Percentiles rank a stretch among this genome's conserved stretches.
Evolutionary conservation across 2,888 invertebrate species (phyloP).

Genomic region (Diarsia mendica): DNA sequence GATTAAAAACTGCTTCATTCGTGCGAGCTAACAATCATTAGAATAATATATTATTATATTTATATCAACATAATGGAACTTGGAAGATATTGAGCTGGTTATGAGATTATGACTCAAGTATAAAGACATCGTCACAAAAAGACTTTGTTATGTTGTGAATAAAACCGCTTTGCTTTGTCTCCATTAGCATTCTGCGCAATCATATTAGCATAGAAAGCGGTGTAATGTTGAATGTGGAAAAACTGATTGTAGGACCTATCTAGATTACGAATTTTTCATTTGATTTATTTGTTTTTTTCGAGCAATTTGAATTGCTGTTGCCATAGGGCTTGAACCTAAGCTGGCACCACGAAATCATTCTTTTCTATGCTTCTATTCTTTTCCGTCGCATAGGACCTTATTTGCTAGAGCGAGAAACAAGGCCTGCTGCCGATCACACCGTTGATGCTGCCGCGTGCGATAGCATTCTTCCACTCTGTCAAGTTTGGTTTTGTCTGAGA

Average conservation of each 20-base stretch:
- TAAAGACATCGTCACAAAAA: constrained; percentile 23
- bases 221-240: constrained; percentile 6
- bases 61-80: constrained; percentile 2
- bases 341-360: not conserved
- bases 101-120: constrained; percentile 24
- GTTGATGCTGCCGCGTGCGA: not conserved
- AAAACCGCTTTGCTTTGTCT: constrained; percentile 32
- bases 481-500: constrained; percentile 5
- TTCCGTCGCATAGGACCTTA: not conserved
- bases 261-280: too few relatives aligned
- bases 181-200: constrained; percentile 1
- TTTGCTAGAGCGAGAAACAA: not conserved
- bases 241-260: constrained; percentile 6
- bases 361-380: not conserved
- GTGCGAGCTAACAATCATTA: not conserved
- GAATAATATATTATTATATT: constrained; percentile 9
- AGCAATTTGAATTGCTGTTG: not conserved
- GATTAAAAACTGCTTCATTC: constrained; percentile 7
- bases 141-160: constrained; percentile 37
- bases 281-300: constrained; percentile 11
- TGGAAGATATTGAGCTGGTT: not conserved
- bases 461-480: not conserved
- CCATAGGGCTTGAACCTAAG: not conserved
- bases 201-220: constrained; percentile 20
- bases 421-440: not conserved